A percentile compares a stretch with the other conserved stretches of the same genome.
Evolutionary conservation across 2,888 invertebrate genomes (phyloP).

Genomic region (Hirtodrosophila alboralis): DNA sequence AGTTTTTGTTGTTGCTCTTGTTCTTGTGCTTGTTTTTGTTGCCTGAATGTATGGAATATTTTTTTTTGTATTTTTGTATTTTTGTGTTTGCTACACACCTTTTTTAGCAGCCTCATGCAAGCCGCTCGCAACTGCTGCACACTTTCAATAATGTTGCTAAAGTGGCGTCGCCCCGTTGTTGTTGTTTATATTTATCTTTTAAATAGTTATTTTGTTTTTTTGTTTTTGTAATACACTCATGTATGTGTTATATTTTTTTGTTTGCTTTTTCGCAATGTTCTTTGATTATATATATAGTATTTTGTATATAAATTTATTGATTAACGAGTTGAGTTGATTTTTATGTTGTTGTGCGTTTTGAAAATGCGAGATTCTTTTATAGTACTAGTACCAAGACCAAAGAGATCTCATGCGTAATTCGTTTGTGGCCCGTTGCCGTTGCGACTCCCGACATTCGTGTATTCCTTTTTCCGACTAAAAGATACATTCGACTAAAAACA

Average conservation of each 20-base stretch:
- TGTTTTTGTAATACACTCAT: conserved; percentile 10
- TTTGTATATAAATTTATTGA: conserved; percentile 47
- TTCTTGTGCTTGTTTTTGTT: conserved; percentile 18
- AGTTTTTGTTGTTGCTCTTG: conserved; percentile 3
- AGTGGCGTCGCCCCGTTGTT: conserved; percentile 40
- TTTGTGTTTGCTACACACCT: conserved; percentile 73
- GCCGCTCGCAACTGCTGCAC: conserved; percentile 58
- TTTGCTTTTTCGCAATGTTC: conserved; percentile 18
- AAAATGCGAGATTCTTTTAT: conserved; percentile 53
- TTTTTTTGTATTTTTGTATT: too few relatives aligned
- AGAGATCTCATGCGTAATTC: conserved; percentile 59
- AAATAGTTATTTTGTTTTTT: conserved; percentile 21
- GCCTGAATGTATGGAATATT: conserved; percentile 15
- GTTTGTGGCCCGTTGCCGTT: conserved; percentile 50
- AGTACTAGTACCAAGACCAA: conserved; percentile 18
- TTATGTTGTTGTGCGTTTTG: conserved; percentile 34
- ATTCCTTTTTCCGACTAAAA: conserved; percentile 78
- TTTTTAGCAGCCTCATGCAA: conserved; percentile 77
- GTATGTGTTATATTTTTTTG: conserved; percentile 7
- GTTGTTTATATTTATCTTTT: conserved; percentile 22
- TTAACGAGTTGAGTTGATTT: conserved; percentile 36
- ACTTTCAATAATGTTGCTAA: conserved; percentile 35
- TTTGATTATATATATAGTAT: conserved; percentile 28
- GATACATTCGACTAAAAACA: conserved; percentile 77
- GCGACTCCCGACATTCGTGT: conserved; percentile 67